A percentile compares a stretch with the other conserved stretches of the same genome.
Conservation (phyloP, 2,888 invertebrate species). For the Folsomia manolachei region DNA sequence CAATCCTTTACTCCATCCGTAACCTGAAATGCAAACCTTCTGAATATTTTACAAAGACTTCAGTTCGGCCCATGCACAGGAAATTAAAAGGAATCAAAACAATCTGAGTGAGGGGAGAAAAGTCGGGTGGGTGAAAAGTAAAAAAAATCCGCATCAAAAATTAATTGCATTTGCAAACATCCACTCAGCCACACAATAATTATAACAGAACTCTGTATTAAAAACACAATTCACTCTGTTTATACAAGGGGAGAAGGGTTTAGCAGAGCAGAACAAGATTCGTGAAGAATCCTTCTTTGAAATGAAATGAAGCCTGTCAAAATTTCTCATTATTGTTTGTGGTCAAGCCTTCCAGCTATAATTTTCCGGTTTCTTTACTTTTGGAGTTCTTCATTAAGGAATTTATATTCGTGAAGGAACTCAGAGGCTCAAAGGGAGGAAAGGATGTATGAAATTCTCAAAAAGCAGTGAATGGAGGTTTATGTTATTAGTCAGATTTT, state of each 20-base stretch:
- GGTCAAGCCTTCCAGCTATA: background rate
- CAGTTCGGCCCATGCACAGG: too few species aligned
- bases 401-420: too few species aligned
- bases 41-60: constrained; percentile 3
- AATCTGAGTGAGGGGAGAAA: background rate
- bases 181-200: background rate
- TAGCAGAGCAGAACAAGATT: too few species aligned
- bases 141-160: constrained; percentile 19
- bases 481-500: too few species aligned
- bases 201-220: too few species aligned
- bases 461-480: too few species aligned
- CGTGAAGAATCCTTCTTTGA: background rate
- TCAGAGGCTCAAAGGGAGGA: too few species aligned
- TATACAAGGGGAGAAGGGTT: background rate
- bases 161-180: constrained; percentile 10
- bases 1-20: background rate
- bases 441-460: too few species aligned
- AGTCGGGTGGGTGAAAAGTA: background rate
- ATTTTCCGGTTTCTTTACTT: background rate
- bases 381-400: too few species aligned
- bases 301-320: background rate
- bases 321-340: background rate
- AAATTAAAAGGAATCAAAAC: too few species aligned
- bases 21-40: background rate
- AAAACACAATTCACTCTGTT: background rate